A percentile compares a stretch with the other conserved stretches of the same genome.
Evolutionary conservation across 1,140 invertebrate genomes (phyloP).

Genomic region (Pristionchus pacificus): DNA sequence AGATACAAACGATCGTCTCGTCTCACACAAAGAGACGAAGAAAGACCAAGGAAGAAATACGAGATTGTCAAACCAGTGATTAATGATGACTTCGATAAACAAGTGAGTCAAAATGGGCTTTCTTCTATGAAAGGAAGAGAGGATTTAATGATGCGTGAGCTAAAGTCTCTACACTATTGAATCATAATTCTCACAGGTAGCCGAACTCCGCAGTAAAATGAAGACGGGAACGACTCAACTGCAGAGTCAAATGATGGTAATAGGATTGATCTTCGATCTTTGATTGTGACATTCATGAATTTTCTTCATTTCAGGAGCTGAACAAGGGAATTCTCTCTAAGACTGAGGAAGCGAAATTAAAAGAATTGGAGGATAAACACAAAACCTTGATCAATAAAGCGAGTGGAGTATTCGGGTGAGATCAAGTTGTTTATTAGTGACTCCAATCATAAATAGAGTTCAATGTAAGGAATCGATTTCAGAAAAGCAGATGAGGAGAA

Average conservation of each 20-base stretch:
- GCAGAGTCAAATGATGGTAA: slow-evolving; percentile 23
- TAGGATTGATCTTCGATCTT: background rate
- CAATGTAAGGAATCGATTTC: background rate
- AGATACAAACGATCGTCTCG: slow-evolving; percentile 51
- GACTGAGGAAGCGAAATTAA: slow-evolving; percentile 28
- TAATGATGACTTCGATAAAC: slow-evolving; percentile 52
- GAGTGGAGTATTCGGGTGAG: slow-evolving; percentile 26
- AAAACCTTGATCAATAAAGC: slow-evolving; percentile 19
- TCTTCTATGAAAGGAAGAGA: background rate
- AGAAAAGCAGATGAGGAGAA: slow-evolving; percentile 34
- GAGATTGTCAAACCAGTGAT: slow-evolving; percentile 50
- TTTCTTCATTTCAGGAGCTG: slow-evolving; percentile 13
- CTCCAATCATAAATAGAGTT: background rate
- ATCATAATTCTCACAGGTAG: slow-evolving; percentile 31
- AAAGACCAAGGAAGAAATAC: slow-evolving; percentile 38
- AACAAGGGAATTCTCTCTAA: slow-evolving; percentile 23
- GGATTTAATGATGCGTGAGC: background rate
- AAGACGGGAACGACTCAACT: slow-evolving; percentile 29
- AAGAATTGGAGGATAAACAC: slow-evolving; percentile 32
- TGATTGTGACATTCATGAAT: background rate
- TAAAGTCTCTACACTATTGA: too few species aligned
- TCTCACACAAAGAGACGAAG: slow-evolving; percentile 34
- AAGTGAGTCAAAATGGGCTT: slow-evolving; percentile 25
- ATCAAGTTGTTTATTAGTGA: background rate
- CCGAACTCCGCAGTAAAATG: slow-evolving; percentile 33